Percentiles rank a stretch among this genome's conserved stretches.
phyloP scores from a whole-genome alignment of 2,888 invertebrate genomes.

The Megalurothrips usitatus region DNA sequence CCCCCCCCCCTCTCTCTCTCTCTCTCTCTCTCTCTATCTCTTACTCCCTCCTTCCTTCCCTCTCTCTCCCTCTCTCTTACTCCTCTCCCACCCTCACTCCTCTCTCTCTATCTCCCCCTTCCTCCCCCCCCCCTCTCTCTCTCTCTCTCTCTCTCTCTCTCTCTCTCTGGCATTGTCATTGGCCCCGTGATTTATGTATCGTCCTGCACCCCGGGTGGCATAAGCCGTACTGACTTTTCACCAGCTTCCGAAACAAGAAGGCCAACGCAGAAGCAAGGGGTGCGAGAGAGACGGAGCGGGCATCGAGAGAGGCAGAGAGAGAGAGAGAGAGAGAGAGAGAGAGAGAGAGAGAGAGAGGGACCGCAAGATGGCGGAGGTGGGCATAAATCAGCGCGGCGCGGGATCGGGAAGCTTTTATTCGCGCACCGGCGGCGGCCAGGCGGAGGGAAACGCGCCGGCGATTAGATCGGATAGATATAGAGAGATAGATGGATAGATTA shows the following conservation, averaged over 20 bases:
- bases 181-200: background rate
- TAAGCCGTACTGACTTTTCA: background rate
- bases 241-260: background rate
- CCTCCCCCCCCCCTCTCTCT: background rate
- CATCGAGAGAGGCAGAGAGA: too few species aligned
- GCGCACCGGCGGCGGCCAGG: too few species aligned
- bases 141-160: slow-evolving; percentile 10
- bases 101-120: slow-evolving; percentile 3
- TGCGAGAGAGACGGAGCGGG: too few species aligned
- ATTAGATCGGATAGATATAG: too few species aligned
- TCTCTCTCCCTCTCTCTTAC: slow-evolving; percentile 8
- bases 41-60: background rate
- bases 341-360: too few species aligned
- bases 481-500: too few species aligned
- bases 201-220: background rate
- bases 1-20: background rate
- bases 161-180: background rate
- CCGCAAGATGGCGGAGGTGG: too few species aligned
- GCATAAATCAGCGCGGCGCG: too few species aligned
- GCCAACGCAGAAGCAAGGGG: too few species aligned
- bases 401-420: too few species aligned
- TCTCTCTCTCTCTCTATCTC: slow-evolving; percentile 21
- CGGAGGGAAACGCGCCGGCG: too few species aligned
- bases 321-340: too few species aligned
- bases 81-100: background rate